Conservation (phyloP, 2,888 invertebrate genomes). For the Sthenelais limicola region DNA sequence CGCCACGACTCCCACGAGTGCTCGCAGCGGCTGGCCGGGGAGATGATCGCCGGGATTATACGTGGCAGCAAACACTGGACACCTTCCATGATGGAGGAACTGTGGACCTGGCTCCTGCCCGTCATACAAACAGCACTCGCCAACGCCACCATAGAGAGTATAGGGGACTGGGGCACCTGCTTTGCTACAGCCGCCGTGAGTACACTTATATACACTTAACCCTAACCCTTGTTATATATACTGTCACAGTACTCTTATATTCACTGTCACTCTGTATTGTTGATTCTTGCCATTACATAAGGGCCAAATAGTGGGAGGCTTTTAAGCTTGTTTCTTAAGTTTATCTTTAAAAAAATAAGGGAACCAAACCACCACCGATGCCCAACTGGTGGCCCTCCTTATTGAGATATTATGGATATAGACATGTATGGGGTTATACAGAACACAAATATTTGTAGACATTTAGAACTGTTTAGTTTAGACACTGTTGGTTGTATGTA, state of each 20-base stretch:
- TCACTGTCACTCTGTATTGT: no score
- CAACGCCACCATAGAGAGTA: slow-evolving; percentile 79
- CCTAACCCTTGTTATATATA: neutral
- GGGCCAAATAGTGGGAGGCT: no score
- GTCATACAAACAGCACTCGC: slow-evolving; percentile 78
- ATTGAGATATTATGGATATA: no score
- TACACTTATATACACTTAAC: slow-evolving; percentile 44
- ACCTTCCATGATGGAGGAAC: slow-evolving; percentile 73
- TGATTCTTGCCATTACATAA: no score
- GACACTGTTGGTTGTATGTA: no score
- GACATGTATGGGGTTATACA: no score
- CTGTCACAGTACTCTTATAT: neutral
- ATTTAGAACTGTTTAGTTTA: no score
- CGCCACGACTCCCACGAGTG: slow-evolving; percentile 80
- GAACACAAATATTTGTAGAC: no score
- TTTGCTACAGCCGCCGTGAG: slow-evolving; percentile 79
- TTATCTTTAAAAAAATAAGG: no score
- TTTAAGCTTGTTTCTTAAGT: no score
- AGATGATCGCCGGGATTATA: slow-evolving; percentile 84
- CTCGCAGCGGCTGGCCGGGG: slow-evolving; percentile 86
- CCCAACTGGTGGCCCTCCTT: no score
- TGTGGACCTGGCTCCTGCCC: slow-evolving; percentile 79
- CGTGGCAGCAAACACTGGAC: slow-evolving; percentile 89
- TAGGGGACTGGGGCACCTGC: slow-evolving; percentile 82
- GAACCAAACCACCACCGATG: no score